These are phyloP conservation scores for Bubo blakistoni DNA, from an alignment of 2,113 vertebrate genomes.

Conservation along the genomic window DNA sequence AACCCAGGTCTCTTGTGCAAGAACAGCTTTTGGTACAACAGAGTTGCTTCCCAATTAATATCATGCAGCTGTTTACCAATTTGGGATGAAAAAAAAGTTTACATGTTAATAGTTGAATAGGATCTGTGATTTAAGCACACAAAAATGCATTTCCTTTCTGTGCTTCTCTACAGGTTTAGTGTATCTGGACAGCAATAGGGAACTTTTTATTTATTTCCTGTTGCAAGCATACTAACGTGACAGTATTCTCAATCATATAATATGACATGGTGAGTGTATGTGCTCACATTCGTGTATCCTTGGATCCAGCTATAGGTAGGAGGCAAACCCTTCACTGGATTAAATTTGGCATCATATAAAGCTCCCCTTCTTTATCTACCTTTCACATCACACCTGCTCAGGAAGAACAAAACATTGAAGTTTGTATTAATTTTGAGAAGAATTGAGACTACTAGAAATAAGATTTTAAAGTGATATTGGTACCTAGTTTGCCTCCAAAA, in stretches of 20 bases:
- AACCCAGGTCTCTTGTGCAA: not conserved
- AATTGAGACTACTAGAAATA: not conserved
- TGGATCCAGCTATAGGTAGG: not conserved
- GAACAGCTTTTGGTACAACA: not conserved
- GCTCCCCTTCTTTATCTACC: not conserved
- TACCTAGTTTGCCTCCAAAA: not conserved
- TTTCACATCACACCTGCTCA: not conserved
- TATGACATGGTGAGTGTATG: not conserved
- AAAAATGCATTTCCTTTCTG: not conserved
- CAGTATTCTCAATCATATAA: not conserved
- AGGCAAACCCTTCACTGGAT: not conserved
- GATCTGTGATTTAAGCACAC: not conserved
- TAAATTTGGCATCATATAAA: not conserved
- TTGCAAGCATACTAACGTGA: not conserved
- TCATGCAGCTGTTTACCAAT: not conserved
- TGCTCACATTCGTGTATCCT: not conserved
- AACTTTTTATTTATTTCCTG: not conserved
- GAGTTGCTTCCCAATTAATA: not conserved
- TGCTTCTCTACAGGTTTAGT: not conserved
- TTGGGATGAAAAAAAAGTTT: not conserved
- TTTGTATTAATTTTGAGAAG: not conserved
- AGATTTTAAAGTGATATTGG: not conserved
- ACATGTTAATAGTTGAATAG: not conserved
- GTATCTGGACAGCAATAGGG: not conserved
- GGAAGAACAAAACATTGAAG: not conserved